Evolutionary conservation across 2,113 vertebrate species (phyloP).

Genomic region (Agapornis roseicollis): DNA sequence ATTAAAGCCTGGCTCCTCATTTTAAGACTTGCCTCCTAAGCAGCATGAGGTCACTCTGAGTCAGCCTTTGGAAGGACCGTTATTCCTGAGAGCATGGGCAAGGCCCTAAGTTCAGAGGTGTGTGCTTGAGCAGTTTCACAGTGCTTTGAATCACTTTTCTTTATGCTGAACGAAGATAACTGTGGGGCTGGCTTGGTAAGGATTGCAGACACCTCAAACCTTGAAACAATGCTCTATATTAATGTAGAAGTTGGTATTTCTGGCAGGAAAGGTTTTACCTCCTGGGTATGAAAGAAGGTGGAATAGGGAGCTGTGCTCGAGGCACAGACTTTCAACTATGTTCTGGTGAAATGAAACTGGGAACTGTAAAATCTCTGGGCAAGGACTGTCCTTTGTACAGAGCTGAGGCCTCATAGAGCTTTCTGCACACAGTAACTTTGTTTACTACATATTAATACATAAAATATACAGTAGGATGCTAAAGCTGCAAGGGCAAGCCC

Average conservation of each 20-base stretch:
- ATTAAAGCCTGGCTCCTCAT: constrained; percentile 44
- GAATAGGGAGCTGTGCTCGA: neutral
- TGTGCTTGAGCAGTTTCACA: neutral
- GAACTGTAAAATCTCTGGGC: neutral
- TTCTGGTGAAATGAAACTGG: neutral
- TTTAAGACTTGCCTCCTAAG: constrained; percentile 52
- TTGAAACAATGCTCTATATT: neutral
- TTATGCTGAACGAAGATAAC: neutral
- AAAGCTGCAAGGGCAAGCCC: neutral
- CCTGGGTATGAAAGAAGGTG: neutral
- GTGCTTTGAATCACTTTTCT: neutral
- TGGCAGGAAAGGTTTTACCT: neutral
- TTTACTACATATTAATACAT: neutral
- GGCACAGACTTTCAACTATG: neutral
- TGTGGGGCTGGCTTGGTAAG: neutral
- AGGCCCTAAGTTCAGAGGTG: constrained; percentile 22
- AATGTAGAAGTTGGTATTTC: neutral
- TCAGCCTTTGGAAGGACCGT: constrained; percentile 32
- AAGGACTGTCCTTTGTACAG: neutral
- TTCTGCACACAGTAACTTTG: neutral
- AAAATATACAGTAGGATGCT: neutral
- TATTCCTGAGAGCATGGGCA: constrained; percentile 29
- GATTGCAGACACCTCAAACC: neutral
- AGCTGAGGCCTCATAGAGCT: neutral
- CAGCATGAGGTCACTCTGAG: constrained; percentile 27